Evolutionary conservation across 2,113 vertebrate genomes (phyloP).

Genomic region (Peromyscus polionotus): DNA sequence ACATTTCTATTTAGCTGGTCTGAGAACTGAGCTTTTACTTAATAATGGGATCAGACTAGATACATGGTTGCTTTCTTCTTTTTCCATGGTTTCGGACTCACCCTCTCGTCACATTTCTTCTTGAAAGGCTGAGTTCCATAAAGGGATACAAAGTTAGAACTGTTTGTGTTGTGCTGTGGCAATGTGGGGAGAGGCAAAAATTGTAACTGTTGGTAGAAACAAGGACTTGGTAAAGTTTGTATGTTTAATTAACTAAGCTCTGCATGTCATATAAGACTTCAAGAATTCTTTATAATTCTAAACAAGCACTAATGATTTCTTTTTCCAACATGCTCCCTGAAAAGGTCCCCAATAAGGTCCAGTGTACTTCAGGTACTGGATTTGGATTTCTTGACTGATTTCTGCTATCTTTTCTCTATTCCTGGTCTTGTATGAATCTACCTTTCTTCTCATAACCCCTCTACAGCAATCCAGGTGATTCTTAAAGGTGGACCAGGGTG

Average conservation of each 20-base stretch:
- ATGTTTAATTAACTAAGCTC: conserved; percentile 1
- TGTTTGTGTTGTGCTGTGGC: neutral
- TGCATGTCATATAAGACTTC: conserved; percentile 9
- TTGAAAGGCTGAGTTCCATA: neutral
- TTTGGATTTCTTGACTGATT: neutral
- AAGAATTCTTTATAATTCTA: conserved; percentile 13
- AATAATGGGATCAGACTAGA: neutral
- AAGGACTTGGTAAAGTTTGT: neutral
- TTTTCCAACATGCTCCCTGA: neutral
- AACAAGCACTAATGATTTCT: neutral
- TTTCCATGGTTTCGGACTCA: neutral
- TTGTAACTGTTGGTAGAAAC: neutral
- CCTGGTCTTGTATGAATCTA: neutral
- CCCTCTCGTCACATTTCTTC: conserved; percentile 29
- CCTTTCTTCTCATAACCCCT: neutral
- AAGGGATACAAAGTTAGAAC: neutral
- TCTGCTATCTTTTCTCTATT: neutral
- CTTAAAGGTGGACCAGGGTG: neutral
- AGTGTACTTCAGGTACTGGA: neutral
- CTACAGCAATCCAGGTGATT: neutral
- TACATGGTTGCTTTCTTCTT: neutral
- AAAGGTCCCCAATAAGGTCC: neutral
- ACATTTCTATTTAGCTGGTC: neutral
- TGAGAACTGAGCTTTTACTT: conserved; percentile 23
- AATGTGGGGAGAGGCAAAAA: neutral